Evolutionary conservation across 2,888 invertebrate species (phyloP).

Genomic region (Orgyia antiqua): DNA sequence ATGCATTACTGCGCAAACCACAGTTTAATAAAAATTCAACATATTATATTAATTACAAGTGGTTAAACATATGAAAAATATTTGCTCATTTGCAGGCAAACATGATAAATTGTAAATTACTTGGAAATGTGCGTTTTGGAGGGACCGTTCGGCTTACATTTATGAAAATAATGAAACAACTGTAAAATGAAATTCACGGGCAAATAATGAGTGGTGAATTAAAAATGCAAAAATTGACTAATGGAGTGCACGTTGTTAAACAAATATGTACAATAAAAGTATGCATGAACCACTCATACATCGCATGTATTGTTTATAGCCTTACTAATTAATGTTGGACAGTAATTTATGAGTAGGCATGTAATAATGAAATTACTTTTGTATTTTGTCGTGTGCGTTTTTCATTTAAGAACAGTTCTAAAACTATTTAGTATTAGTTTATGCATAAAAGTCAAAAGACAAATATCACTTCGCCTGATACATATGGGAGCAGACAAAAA

Average conservation of each 20-base stretch:
- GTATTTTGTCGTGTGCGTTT: too few species aligned
- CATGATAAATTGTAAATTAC: conserved; percentile 76
- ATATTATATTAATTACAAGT: conserved; percentile 65
- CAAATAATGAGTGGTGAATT: conserved; percentile 74
- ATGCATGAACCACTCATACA: conserved; percentile 7
- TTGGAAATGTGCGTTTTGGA: conserved; percentile 66
- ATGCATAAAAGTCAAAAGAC: too few species aligned
- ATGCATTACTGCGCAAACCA: conserved; percentile 33
- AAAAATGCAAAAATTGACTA: conserved; percentile 78
- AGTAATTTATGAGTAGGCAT: too few species aligned
- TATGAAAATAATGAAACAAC: conserved; percentile 61
- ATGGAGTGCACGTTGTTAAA: conserved; percentile 53
- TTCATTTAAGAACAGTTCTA: too few species aligned
- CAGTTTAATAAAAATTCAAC: conserved; percentile 57
- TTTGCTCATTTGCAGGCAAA: conserved; percentile 71
- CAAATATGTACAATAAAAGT: conserved; percentile 66
- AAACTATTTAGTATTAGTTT: too few species aligned
- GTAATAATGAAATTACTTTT: too few species aligned
- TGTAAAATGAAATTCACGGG: conserved; percentile 64
- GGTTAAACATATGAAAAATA: conserved; percentile 68
- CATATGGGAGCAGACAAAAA: too few species aligned
- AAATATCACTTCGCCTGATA: too few species aligned
- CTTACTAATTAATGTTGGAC: background rate
- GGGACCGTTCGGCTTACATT: conserved; percentile 48
- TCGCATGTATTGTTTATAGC: background rate